phyloP scores from a whole-genome alignment of 2,113 vertebrate species.

The Gasterosteus aculeatus region DNA sequence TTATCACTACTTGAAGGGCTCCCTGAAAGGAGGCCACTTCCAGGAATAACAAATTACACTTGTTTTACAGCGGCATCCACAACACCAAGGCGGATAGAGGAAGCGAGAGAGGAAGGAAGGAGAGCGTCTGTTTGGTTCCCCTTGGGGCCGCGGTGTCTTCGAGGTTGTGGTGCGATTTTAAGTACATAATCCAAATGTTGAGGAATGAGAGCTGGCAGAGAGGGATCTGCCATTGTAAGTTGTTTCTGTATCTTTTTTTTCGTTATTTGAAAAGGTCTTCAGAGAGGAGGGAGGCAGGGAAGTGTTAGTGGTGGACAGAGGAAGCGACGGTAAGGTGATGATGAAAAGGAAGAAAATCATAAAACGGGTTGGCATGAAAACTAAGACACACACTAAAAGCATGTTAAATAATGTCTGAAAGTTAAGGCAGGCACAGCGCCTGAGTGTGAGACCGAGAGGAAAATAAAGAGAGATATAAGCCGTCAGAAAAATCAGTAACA shows the following conservation, averaged over 20 bases:
- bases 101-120: not conserved
- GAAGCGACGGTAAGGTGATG: no score
- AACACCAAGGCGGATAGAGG: conserved; percentile 33
- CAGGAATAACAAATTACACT: conserved; percentile 69
- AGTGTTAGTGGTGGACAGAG: no score
- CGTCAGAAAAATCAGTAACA: no score
- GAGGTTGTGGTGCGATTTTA: conserved; percentile 7
- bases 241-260: conserved; percentile 10
- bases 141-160: not conserved
- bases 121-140: conserved; percentile 26
- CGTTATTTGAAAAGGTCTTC: conserved; percentile 41
- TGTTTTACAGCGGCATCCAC: conserved; percentile 59
- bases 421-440: no score
- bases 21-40: conserved; percentile 58
- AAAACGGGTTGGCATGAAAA: no score
- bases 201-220: conserved; percentile 12
- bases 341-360: no score
- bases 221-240: not conserved
- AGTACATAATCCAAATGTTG: conserved; percentile 43
- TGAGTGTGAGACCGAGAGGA: no score
- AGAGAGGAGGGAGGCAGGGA: conserved; percentile 11
- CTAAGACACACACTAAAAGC: no score
- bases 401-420: no score
- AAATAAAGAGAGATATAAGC: no score
- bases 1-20: conserved; percentile 62